These are phyloP conservation scores for Myopa tessellatipennis DNA, from an alignment of 2,888 invertebrate genomes.

Conservation along the genomic window DNA sequence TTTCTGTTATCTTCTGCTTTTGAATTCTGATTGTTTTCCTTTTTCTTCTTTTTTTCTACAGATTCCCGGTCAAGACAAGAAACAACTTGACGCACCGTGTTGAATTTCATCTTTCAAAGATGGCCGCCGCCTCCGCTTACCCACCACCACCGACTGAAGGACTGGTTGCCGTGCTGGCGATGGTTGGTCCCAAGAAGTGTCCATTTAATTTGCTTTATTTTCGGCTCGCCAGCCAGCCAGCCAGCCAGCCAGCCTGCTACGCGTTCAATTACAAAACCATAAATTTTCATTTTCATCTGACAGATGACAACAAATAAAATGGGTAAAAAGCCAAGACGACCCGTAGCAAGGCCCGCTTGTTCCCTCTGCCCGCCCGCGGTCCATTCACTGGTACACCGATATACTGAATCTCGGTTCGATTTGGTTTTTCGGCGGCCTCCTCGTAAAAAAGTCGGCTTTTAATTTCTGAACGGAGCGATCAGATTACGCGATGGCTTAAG, in stretches of 20 bases:
- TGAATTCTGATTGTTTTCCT: background rate
- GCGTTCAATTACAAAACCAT: slow-evolving; percentile 67
- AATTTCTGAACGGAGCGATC: slow-evolving; percentile 37
- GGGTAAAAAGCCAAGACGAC: slow-evolving; percentile 45
- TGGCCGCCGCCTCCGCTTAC: slow-evolving; percentile 33
- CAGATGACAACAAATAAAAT: slow-evolving; percentile 67
- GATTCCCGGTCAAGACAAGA: slow-evolving; percentile 18
- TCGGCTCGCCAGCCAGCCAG: slow-evolving; percentile 3
- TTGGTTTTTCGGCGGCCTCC: slow-evolving; percentile 34
- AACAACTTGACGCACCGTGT: slow-evolving; percentile 34
- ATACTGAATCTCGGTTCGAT: slow-evolving; percentile 51
- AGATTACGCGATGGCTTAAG: slow-evolving; percentile 35
- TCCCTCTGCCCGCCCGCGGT: background rate
- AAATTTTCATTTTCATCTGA: slow-evolving; percentile 67
- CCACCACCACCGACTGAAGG: background rate
- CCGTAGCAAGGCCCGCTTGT: background rate
- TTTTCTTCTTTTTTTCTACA: background rate
- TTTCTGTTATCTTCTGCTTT: background rate
- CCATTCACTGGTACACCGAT: slow-evolving; percentile 48
- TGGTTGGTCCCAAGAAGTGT: background rate
- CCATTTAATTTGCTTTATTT: slow-evolving; percentile 1
- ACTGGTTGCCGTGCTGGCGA: background rate
- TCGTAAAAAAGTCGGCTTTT: slow-evolving; percentile 56
- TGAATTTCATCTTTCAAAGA: slow-evolving; percentile 37
- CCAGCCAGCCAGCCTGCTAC: slow-evolving; percentile 37